Base-by-base conservation (phyloP, 2,797 vertebrate genomes). In the Atherinosoma microstoma region DNA sequence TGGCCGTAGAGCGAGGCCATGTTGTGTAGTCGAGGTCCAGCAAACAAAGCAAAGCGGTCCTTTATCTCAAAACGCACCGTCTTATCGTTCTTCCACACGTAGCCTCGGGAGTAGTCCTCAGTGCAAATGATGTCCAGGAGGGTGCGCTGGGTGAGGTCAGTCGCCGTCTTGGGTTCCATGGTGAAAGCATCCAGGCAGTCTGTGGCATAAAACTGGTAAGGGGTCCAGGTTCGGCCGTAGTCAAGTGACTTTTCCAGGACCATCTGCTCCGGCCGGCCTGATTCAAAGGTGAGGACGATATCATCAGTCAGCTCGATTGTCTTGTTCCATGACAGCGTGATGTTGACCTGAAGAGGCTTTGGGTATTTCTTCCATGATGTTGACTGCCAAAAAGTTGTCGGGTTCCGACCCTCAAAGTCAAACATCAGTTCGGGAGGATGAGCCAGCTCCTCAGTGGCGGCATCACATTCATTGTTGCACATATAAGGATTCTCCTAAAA, bases 391-490 rank as follows among this genome's bases (percentile, higher is more conserved):
- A 99, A 99, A 0, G 98, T 99, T 36, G 96, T 98, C 30, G 97
- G 98, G 84, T 98, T 97, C 75, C 98, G 96, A 84, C 98, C 98
- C 93, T 99, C 98, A 0, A 97, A 94, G 93, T 99, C 98, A 9
- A 99, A 98, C 98, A 99, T 99, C 87, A 99, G 83, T 64, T 98
- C 96, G 0, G 97, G 96, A 59, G 98, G 98, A 86, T 99, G 98
- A 65, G 98, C 97, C 89, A 99, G 90, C 82, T 99, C 98, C 0
- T 97, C 96, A 1, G 97, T 99, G 69, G 91, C 89, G 0, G 98
- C 97, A 7, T 99, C 98, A 76, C 98, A 99, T 90, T 99, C 98
- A 3, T 98, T 99, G 95, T 99, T 99, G 94, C 98, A 99, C 98
- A 99, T 99, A 87, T 99, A 99, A 30, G 98, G 98, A 92, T 99